These are phyloP conservation scores for Amphiprion clarkii DNA, from an alignment of 2,797 vertebrate species.

Conservation along the genomic window DNA sequence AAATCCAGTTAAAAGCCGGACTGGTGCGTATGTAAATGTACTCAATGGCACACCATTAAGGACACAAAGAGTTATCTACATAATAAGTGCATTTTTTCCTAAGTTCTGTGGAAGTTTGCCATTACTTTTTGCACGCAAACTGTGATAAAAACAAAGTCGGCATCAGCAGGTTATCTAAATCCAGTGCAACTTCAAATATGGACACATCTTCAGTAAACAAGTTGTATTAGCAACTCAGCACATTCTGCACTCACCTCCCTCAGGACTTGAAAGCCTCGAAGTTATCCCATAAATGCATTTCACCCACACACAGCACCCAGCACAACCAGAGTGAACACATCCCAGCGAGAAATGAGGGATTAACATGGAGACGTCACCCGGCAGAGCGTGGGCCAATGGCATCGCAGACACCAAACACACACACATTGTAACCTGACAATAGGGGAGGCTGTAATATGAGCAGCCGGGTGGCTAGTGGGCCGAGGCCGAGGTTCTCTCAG, in stretches of 20 bases:
- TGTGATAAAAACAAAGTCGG: neutral
- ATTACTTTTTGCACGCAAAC: neutral
- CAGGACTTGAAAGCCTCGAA: neutral
- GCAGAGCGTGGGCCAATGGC: constrained; percentile 64
- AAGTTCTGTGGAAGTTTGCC: neutral
- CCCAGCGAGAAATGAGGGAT: constrained; percentile 58
- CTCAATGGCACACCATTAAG: neutral
- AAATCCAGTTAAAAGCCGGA: neutral
- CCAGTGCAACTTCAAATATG: neutral
- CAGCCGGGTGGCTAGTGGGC: constrained; percentile 56
- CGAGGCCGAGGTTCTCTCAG: constrained; percentile 58
- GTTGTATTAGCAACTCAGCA: neutral
- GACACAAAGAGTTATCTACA: neutral
- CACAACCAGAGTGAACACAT: constrained; percentile 9
- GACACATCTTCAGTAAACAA: neutral
- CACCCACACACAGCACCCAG: constrained; percentile 28
- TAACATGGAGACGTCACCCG: constrained; percentile 65
- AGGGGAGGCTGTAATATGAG: constrained; percentile 80
- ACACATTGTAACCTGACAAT: constrained; percentile 79
- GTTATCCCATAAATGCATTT: constrained; percentile 23
- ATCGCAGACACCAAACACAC: constrained; percentile 28
- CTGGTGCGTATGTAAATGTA: neutral
- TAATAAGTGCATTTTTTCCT: neutral
- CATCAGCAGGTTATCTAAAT: neutral
- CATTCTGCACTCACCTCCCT: constrained; percentile 46